Evolutionary conservation across 2,113 vertebrate species (phyloP).

Genomic region (Hippocampus mohnikei): DNA sequence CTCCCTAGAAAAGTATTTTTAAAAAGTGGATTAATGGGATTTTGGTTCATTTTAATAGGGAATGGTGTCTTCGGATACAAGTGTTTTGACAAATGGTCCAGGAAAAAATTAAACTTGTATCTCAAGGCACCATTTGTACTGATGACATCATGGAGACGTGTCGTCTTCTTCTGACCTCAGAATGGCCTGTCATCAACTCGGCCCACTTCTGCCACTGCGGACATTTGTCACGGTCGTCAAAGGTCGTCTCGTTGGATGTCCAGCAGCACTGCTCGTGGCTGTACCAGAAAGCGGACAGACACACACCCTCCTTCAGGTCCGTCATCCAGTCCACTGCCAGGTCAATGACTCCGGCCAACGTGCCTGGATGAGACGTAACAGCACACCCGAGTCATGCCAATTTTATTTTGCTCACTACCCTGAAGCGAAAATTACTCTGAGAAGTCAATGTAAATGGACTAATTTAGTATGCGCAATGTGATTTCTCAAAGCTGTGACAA

Average conservation of each 20-base stretch:
- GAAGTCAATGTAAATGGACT: too few relatives aligned
- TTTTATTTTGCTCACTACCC: neutral
- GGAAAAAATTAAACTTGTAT: too few relatives aligned
- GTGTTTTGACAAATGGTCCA: too few relatives aligned
- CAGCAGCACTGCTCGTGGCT: constrained; percentile 99
- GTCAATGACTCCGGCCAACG: constrained; percentile 93
- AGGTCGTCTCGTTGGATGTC: constrained; percentile 94
- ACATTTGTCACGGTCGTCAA: constrained; percentile 94
- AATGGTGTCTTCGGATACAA: too few relatives aligned
- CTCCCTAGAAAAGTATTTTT: constrained; percentile 72
- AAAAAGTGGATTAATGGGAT: neutral
- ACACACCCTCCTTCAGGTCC: constrained; percentile 95
- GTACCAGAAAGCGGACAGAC: constrained; percentile 92
- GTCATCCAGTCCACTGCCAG: constrained; percentile 99
- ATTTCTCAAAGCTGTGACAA: too few relatives aligned
- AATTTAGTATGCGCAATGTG: too few relatives aligned
- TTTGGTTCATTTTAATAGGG: neutral
- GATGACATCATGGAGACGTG: neutral
- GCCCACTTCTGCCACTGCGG: constrained; percentile 98
- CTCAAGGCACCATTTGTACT: too few relatives aligned
- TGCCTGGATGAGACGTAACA: constrained; percentile 69
- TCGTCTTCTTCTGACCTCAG: constrained; percentile 72
- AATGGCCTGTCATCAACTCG: constrained; percentile 85
- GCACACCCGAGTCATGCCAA: neutral
- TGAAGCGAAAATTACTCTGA: too few relatives aligned